Evolutionary conservation across 1,140 invertebrate species (phyloP), one percentile per base, ranked within the genome.

Genomic region (Trachymyrmex cornetzi): DNA sequence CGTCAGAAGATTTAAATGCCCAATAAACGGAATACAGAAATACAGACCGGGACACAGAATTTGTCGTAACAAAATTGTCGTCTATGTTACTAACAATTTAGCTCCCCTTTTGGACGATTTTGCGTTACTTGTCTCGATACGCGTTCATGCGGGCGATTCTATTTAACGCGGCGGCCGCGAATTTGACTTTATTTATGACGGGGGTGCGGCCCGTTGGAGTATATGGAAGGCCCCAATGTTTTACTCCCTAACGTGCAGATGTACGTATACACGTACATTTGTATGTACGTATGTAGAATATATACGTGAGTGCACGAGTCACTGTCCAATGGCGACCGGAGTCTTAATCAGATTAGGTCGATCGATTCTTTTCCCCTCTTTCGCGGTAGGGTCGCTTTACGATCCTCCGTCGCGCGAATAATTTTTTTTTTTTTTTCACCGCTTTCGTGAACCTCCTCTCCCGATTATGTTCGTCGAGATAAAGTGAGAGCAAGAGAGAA

Each of bases 291-390:
- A 53, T 61, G 44, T 64, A 38, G 16, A 50, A 75, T 16, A 4
- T 34, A 55, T 50, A 79, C 44, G 9, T 64, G 44, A 53, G 66
- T 69, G 79, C 77, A 48, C 77, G 44, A 34, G 67, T 66, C 69
- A 82, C 69, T 80, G 64, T 53, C 75, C 67, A 74, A 85, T 84
- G 44, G 88, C 77, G 30, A 85, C 84, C 79, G 44, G 84, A 89
- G 82, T 91, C 87, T 91, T 92, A 93, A 93, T 92, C 91, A 87
- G 92, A 93, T 93, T 91, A 90, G 44, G 7, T 53, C 38, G 80
- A 92, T 93, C 86, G 91, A 93, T 92, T 91, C 87, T 90, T 90
- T 87, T 84, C 77, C 57, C 66, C 63, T 82, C 66, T 84, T 72
- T 61, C 38, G 71, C 50, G 61, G 55, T 57, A 38, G 63, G 61